A percentile compares a stretch with the other conserved stretches of the same genome.
phyloP scores from a whole-genome alignment of 1,140 invertebrate genomes.

The Drosophila ficusphila region DNA sequence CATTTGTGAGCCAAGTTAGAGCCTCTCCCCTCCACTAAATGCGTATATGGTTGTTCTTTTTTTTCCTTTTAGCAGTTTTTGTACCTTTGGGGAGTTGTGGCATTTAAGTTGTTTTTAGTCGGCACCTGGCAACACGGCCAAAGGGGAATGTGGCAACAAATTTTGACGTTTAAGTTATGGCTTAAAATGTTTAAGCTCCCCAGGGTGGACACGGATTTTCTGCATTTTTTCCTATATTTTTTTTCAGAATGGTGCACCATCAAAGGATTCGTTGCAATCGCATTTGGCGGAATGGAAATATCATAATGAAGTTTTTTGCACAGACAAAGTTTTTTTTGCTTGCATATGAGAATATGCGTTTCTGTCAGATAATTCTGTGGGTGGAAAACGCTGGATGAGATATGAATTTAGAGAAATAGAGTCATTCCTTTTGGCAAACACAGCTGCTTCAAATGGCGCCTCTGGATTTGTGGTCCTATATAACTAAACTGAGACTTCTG shows the following conservation, averaged over 20 bases:
- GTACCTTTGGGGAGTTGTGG: conserved; percentile 48
- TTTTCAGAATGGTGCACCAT: background rate
- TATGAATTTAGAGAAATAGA: conserved; percentile 23
- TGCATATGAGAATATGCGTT: conserved; percentile 1
- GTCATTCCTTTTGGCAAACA: conserved; percentile 11
- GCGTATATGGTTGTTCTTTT: conserved; percentile 18
- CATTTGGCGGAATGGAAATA: conserved; percentile 3
- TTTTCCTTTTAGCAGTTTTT: conserved; percentile 14
- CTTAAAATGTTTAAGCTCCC: conserved; percentile 71
- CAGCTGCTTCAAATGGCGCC: conserved; percentile 26
- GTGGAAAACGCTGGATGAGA: conserved; percentile 24
- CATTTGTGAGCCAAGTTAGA: conserved; percentile 50
- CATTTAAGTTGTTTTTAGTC: conserved; percentile 77
- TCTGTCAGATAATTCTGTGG: conserved; percentile 31
- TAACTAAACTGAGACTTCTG: background rate
- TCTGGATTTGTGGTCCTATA: conserved; percentile 5
- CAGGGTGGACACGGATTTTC: conserved; percentile 32
- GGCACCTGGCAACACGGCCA: conserved; percentile 31
- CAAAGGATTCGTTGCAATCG: conserved; percentile 10
- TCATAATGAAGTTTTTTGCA: conserved; percentile 10
- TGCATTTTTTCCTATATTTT: background rate
- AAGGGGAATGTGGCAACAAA: conserved; percentile 32
- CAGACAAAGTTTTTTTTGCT: conserved; percentile 4
- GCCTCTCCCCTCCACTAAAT: conserved; percentile 21
- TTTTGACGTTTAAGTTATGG: conserved; percentile 76